Evolutionary conservation across 2,797 vertebrate genomes (phyloP), one percentile per base, ranked within the genome.

Genomic region (Sciaenops ocellatus): DNA sequence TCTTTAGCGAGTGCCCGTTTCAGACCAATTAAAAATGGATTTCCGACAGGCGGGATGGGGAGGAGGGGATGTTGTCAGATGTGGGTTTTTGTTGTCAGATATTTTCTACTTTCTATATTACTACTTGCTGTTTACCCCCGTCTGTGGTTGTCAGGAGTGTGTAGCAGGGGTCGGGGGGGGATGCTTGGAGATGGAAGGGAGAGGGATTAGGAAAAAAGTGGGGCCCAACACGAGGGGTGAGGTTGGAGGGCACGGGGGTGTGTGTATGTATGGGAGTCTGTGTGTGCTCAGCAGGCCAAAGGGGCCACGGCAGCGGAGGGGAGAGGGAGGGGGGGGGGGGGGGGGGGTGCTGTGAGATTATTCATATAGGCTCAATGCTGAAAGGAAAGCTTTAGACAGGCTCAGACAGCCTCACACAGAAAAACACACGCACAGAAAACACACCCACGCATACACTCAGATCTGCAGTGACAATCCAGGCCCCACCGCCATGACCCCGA

Each of bases 41-140:
- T 91, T 78, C 72, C 56, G 76, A 85, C 90, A 84, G 69, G 80
- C 83, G 16, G 78, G 72, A 66, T 54, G 50, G 68, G 82, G 73
- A 79, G 85, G 86, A 67, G 82, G 82, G 75, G 70, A 82, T 78
- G 82, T 87, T 90, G 87, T 91, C 82, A 88, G 78, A 85, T 91
- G 85, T 90, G 80, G 71, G 47, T 88, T 87, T 87, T 89, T 91
- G 87, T 91, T 91, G 85, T 91, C 86, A 92, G 89, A 90, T 92
- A 79, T 90, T 92, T 89, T 81, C 16, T 16, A 83, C 85, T n/a
- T n/a, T n/a, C n/a, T n/a, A n/a, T n/a, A n/a, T n/a, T 13, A 16
- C 24, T 5, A 59, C 30, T 75, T 28, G 76, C 85, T 85, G 81
- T 80, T 85, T 79, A 79, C 83, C 88, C 85, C 85, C 69, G 68